Evolutionary conservation across 92 coral and sea anemone species (phyloP).

Genomic region (Palythoa grandis): DNA sequence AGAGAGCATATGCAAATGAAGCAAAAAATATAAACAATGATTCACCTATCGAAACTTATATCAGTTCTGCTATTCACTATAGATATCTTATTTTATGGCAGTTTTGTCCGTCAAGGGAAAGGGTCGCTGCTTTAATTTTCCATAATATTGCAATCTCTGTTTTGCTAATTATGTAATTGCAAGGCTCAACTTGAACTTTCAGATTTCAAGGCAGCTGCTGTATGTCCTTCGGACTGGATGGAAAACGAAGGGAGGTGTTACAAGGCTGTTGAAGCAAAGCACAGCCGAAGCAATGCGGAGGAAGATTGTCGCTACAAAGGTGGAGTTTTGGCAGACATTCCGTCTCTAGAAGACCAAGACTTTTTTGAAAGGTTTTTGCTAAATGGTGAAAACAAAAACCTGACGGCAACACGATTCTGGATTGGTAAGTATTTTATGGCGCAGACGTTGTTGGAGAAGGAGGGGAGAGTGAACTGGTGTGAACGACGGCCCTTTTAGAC

Average conservation of each 20-base stretch:
- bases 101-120: too few species aligned
- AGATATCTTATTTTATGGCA: too few species aligned
- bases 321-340: constrained; percentile 8
- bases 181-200: neutral
- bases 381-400: neutral
- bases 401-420: constrained; percentile 1
- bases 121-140: too few species aligned
- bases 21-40: too few species aligned
- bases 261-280: neutral
- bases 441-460: too few species aligned
- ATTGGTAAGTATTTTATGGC: constrained; percentile 19
- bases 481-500: too few species aligned
- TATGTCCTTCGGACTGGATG: constrained; percentile 15
- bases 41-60: too few species aligned
- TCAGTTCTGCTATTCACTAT: too few species aligned
- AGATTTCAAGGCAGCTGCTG: neutral
- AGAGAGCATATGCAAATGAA: too few species aligned
- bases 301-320: neutral
- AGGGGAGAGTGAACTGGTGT: too few species aligned
- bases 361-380: constrained; percentile 15
- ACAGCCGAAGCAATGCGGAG: constrained; percentile 14
- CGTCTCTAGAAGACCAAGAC: neutral
- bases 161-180: too few species aligned
- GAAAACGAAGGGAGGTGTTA: neutral
- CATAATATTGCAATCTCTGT: too few species aligned